Evolutionary conservation across 2,888 invertebrate species (phyloP), one percentile per base, ranked within the genome.

Genomic region (Agrochola lota): DNA sequence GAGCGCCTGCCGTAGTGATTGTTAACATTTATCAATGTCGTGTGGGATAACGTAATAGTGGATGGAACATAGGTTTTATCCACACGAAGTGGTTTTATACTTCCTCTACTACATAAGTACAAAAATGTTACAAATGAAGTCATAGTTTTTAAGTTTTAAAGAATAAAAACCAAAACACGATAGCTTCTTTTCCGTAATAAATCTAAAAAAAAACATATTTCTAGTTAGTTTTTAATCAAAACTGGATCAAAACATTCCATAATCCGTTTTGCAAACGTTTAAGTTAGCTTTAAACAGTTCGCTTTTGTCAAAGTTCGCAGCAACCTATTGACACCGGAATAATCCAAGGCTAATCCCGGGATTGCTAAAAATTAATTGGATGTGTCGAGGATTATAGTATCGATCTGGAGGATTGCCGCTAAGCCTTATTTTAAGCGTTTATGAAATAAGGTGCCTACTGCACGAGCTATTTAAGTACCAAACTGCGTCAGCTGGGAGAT

Each of bases 1-100:
- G 70, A 73, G 57, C 40, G 57, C 59, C 63, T 68, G 26, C 23
- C 26, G 71, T 55, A 30, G 80, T 72, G 71, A 83, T 84, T 81
- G 60, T 63, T 20, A 74, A n/a, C 76, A 77, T 85, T 85, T 77
- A 35, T 81, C 73, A 85, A 23, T 73, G 83, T 81, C 81, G 30
- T 62, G 55, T 59, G n/a, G 26, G 52, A 76, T 63, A 63, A 67
- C 46, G 70, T 66, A 30, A 67, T 59, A 67, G 57, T 52, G 49
- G 43, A n/a, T 60, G 35, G 46, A 46, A 80, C 43, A 35, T 59
- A 35, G 59, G 74, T 74, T 60, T 15, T 46, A 26, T 66, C 15
- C n/a, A 5, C 11, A n/a, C 1, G 5, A 49, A 81, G 57, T 49
- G 35, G 46, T 55, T 17, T 35, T 55, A 35, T n/a, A 55, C 2